phyloP scores from a whole-genome alignment of 1,140 invertebrate genomes.

The Hycleus phaleratus region DNA sequence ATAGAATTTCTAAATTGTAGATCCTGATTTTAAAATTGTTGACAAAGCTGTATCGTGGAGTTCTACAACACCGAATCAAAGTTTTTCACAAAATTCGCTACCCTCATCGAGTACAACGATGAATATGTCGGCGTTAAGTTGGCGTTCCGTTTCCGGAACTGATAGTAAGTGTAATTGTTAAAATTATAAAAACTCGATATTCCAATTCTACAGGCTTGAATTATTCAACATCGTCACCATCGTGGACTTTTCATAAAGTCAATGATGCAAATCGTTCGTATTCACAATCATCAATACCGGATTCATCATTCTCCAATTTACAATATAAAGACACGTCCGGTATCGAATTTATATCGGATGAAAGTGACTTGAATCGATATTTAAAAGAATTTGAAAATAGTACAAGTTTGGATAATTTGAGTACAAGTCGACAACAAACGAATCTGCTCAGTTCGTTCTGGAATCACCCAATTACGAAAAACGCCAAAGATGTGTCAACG shows the following conservation, averaged over 20 bases:
- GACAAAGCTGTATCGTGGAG: constrained; percentile 18
- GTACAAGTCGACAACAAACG: constrained; percentile 18
- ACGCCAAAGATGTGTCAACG: constrained; percentile 46
- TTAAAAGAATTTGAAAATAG: constrained; percentile 36
- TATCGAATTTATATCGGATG: constrained; percentile 43
- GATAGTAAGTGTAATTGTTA: constrained; percentile 25
- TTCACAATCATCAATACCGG: constrained; percentile 10
- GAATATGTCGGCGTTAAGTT: constrained; percentile 36
- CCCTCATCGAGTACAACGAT: constrained; percentile 27
- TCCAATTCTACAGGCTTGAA: constrained; percentile 26
- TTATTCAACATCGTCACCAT: constrained; percentile 32
- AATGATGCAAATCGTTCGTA: constrained; percentile 6
- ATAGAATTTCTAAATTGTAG: constrained; percentile 3
- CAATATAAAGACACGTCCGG: constrained; percentile 27
- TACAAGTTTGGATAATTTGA: constrained; percentile 25
- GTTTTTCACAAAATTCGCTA: constrained; percentile 1
- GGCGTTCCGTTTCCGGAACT: constrained; percentile 31
- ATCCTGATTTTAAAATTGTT: constrained; percentile 26
- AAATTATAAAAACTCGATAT: no score
- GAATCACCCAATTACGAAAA: constrained; percentile 48
- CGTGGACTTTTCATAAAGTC: constrained; percentile 26
- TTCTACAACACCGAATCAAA: constrained; percentile 17
- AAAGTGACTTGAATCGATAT: constrained; percentile 41
- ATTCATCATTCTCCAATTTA: constrained; percentile 27
- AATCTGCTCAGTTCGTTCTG: constrained; percentile 47